Percentiles rank a stretch among this genome's conserved stretches.
Evolutionary conservation across 2,113 vertebrate species (phyloP).

Genomic region (Cochlearius cochlearius): DNA sequence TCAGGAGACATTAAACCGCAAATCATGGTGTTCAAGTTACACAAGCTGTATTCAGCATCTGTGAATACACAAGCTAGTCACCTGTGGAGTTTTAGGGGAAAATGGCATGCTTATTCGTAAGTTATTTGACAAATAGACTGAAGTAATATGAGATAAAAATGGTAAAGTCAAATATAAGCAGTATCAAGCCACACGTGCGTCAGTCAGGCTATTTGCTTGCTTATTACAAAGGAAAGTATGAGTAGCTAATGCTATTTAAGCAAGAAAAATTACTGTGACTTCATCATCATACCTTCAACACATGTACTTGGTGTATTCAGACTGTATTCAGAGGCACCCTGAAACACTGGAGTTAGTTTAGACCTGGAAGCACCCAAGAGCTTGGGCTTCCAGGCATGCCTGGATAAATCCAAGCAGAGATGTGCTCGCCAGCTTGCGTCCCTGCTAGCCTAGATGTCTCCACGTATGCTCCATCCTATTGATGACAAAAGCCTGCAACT

Average conservation of each 20-base stretch:
- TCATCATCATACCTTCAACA: background rate
- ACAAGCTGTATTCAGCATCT: background rate
- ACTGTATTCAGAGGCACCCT: background rate
- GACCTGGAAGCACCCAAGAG: background rate
- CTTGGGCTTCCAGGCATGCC: background rate
- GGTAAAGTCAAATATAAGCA: background rate
- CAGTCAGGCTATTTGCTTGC: background rate
- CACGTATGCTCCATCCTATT: background rate
- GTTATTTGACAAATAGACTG: background rate
- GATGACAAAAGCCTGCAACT: background rate
- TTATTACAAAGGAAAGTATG: background rate
- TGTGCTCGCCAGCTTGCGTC: accelerated
- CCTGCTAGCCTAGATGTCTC: background rate
- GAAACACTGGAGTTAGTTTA: too few species aligned
- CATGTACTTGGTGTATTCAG: background rate
- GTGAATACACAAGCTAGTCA: background rate
- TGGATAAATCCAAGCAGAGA: background rate
- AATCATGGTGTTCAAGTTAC: background rate
- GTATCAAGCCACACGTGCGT: accelerated
- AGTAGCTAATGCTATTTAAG: background rate
- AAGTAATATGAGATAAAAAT: background rate
- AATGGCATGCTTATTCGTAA: background rate
- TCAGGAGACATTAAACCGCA: background rate
- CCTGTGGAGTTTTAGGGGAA: background rate
- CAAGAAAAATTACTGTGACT: background rate